Base-by-base conservation (phyloP, 2,113 vertebrate genomes). In the Microtus pennsylvanicus region DNA sequence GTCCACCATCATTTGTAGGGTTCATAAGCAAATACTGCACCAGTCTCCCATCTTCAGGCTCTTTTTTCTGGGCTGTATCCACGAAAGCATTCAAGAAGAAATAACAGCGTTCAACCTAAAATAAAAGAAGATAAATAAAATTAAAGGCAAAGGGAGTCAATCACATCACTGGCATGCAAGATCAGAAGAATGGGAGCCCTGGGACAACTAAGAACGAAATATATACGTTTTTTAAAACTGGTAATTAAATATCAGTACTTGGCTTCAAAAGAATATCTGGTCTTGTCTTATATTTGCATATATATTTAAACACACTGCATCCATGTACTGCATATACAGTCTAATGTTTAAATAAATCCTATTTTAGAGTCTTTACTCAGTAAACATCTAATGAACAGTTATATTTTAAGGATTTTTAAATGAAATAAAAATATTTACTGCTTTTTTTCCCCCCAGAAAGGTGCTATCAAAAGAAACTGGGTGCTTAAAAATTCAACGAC, bases 1-100 rank as follows among this genome's bases (percentile, higher is more conserved):
- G 99, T 65, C 99, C 99, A 75, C 99, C 99, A 76, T 99, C 99
- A 52, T 99, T 99, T 0, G 99, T 99, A 89, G 99, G 99, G 97
- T 99, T 99, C 77, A 98, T 98, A 58, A 99, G 99, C 96, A 99
- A 98, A 97, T 99, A 99, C 89, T 99, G 99, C 45, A 99, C 97
- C 93, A 99, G 98, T 17, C 99, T 99, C 22, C 99, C 99, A 52
- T 99, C 99, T 82, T 99, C 99, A 0, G 99, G 99, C 97, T 99
- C 99, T 33, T 99, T 99, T 92, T 98, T 98, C 98, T 99, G 99
- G 74, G 99, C 99, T 0, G 99, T 99, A 97, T 99, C 99, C 98
- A 99, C 98, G 95, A 98, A 99, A 63, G 99, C 99, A 72, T 99
- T 99, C 93, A 99, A 98, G 91, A 99, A 99, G 98, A 99, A 99